Evolutionary conservation across 2,888 invertebrate species (phyloP).

Genomic region (Prostheceraeus crozeri): DNA sequence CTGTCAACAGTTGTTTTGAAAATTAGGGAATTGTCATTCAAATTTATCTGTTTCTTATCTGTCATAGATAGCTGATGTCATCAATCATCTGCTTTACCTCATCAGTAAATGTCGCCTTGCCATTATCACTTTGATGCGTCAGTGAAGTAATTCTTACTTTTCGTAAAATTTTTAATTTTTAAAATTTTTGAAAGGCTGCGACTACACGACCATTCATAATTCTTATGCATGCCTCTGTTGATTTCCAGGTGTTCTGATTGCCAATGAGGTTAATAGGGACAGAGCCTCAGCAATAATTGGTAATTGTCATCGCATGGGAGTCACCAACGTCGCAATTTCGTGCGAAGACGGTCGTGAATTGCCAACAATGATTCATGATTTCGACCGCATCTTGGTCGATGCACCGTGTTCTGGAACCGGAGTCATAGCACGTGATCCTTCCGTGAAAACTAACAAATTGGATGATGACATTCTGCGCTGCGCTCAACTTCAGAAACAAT

Average conservation of each 20-base stretch:
- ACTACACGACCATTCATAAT: no score
- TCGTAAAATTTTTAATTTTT: no score
- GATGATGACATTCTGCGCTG: constrained; percentile 58
- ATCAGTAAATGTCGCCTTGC: no score
- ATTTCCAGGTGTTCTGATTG: constrained; percentile 86
- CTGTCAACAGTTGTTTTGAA: no score
- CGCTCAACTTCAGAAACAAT: constrained; percentile 79
- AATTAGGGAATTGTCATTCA: no score
- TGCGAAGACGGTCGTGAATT: constrained; percentile 81
- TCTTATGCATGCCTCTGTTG: no score
- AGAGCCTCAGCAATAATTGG: constrained; percentile 74
- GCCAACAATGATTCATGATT: constrained; percentile 74
- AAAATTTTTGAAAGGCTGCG: no score
- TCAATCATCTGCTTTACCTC: no score
- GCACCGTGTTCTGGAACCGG: constrained; percentile 98
- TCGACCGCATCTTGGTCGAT: constrained; percentile 88
- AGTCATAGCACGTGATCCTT: constrained; percentile 90
- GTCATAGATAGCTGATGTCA: no score
- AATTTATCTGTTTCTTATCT: no score
- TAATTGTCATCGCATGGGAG: constrained; percentile 88
- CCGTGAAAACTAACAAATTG: constrained; percentile 78
- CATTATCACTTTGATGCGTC: no score
- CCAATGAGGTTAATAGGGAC: constrained; percentile 86
- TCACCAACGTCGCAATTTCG: constrained; percentile 82
- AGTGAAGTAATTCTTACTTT: no score